A percentile compares a stretch with the other conserved stretches of the same genome.
These are phyloP conservation scores for Andrena trimmerana DNA, from an alignment of 2,888 invertebrate genomes.

Conservation along the genomic window DNA sequence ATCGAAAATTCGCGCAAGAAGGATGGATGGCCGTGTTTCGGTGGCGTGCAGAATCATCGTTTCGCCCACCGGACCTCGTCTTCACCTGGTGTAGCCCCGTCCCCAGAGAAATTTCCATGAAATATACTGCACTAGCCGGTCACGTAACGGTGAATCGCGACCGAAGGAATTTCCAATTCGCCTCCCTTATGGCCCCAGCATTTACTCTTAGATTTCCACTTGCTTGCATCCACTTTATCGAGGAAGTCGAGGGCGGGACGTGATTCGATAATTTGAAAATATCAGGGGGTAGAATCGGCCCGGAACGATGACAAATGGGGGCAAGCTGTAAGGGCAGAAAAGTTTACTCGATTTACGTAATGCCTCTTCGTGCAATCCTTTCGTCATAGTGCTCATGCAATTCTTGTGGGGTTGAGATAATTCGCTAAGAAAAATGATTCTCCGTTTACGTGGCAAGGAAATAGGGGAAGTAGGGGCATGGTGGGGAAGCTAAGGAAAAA, in stretches of 20 bases:
- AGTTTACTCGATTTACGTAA: background rate
- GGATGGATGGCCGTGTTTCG: constrained; percentile 51
- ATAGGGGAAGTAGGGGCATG: no score
- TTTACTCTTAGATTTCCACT: constrained; percentile 69
- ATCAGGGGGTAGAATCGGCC: background rate
- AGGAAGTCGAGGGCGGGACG: constrained; percentile 15
- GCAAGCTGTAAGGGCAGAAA: background rate
- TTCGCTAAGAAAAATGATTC: background rate
- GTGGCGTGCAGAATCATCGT: constrained; percentile 47
- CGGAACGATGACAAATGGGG: constrained; percentile 4
- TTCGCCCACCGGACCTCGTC: constrained; percentile 46
- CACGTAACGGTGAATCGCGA: constrained; percentile 70
- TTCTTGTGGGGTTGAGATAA: background rate
- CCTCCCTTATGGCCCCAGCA: constrained; percentile 54
- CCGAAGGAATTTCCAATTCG: constrained; percentile 67
- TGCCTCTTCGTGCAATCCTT: background rate
- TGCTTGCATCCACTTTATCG: constrained; percentile 61
- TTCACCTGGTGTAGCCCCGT: constrained; percentile 37
- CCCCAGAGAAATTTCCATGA: constrained; percentile 71
- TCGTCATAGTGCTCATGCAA: background rate
- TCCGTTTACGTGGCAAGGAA: no score
- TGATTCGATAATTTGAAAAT: constrained; percentile 57
- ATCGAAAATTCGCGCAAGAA: constrained; percentile 7
- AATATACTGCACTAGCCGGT: constrained; percentile 66
- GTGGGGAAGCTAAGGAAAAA: no score